Evolutionary conservation across 2,113 vertebrate genomes (phyloP), one percentile per base, ranked within the genome.

Genomic region (Pycnonotus jocosus): DNA sequence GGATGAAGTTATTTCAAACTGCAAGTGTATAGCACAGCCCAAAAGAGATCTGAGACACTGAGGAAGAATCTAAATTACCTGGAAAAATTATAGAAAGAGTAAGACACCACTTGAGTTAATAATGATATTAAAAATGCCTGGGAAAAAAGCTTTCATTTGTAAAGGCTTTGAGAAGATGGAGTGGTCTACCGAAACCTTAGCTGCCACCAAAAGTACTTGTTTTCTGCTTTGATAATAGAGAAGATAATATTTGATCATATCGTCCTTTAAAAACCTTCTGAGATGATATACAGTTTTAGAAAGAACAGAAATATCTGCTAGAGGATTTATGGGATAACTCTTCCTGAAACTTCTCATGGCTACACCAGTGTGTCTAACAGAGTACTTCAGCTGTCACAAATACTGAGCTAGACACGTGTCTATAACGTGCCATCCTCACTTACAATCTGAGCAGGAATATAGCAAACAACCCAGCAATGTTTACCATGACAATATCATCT

Each of bases 381-480:
- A 78, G 22, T 7, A 68, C 0, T 2, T 22, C 54, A 50, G 20
- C 22, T 71, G 51, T 47, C 70, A 61, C 44, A 47, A 66, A 61
- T 60, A 45, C 42, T 24, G 50, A 81, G 37, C 22, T 15, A 53
- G 8, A 65, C 6, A 33, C 0, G 0, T 16, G 24, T 23, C 40
- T 93, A 1, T 60, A 93, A 57, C 6, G 9, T 7, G 11, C 45
- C 11, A 30, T 17, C 37, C 9, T 60, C 57, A 72, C 37, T 71
- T 72, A 42, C 65, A 88, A 62, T 65, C 27, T 65, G 42, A 66
- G 61, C 44, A 53, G 62, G 22, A 66, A 27, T 17, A 54, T 33
- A 38, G 33, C 6, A 53, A 66, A 15, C 35, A 89, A 44, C 19
- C 1, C 47, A 37, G 54, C 4, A 30, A 18, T 56, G 30, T 79